These are phyloP conservation scores for Aselliscus stoliczkanus DNA, from an alignment of 2,797 vertebrate species.

Conservation along the genomic window DNA sequence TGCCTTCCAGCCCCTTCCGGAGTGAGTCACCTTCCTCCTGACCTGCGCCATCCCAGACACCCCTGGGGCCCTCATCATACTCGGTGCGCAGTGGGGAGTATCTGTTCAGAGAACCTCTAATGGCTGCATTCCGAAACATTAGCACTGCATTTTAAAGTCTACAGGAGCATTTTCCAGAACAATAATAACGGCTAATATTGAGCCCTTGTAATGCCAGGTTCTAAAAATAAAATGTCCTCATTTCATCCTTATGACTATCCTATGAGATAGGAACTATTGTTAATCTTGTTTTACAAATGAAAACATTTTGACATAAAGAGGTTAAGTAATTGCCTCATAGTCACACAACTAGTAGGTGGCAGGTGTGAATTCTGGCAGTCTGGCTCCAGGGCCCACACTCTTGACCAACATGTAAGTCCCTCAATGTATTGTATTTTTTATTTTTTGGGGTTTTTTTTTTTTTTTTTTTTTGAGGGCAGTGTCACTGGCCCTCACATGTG, in stretches of 20 bases:
- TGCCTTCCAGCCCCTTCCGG: not conserved
- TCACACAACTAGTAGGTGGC: not conserved
- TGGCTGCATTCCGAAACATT: not conserved
- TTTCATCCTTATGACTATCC: not conserved
- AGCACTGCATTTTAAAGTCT: not conserved
- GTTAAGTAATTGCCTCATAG: not conserved
- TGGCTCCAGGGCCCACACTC: not conserved
- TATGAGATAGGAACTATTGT: not conserved
- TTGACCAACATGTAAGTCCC: not conserved
- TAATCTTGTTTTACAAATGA: not conserved
- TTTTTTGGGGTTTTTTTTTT: too few relatives aligned
- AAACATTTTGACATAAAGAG: slow-evolving; percentile 8
- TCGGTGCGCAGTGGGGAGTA: not conserved
- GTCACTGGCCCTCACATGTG: too few relatives aligned
- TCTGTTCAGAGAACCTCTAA: too few relatives aligned
- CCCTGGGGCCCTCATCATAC: not conserved
- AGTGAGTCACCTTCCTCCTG: not conserved
- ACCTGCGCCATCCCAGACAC: not conserved
- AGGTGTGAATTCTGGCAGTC: not conserved
- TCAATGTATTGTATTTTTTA: too few relatives aligned
- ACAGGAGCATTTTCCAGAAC: not conserved
- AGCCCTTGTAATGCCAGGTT: not conserved
- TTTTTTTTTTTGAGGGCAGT: too few relatives aligned
- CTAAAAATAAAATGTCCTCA: not conserved
- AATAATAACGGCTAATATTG: not conserved